phyloP scores from a whole-genome alignment of 2,797 vertebrate genomes.

The Ciconia nigra region DNA sequence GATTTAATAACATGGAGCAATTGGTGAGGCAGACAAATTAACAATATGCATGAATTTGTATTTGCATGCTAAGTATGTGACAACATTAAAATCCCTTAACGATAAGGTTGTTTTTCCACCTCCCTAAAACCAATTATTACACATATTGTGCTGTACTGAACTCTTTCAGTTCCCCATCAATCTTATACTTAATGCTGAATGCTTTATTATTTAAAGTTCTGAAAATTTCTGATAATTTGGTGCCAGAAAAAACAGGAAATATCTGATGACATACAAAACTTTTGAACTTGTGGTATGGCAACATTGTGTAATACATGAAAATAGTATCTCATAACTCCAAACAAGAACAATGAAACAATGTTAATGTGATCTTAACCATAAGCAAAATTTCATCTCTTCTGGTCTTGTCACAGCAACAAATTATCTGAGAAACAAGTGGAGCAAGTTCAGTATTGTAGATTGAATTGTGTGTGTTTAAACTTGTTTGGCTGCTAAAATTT shows the following conservation, averaged over 20 bases:
- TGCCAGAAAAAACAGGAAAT: too few relatives aligned
- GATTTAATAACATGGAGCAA: not conserved
- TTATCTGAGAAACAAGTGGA: not conserved
- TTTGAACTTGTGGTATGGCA: not conserved
- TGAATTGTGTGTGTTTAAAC: not conserved
- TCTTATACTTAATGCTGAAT: not conserved
- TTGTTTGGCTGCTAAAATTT: not conserved
- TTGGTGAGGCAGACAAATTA: conserved; percentile 16
- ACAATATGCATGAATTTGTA: not conserved
- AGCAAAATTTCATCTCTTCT: not conserved
- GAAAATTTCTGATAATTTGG: not conserved
- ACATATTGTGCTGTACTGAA: not conserved
- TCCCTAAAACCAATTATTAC: not conserved
- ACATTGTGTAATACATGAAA: not conserved
- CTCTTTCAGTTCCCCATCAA: not conserved
- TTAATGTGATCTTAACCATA: not conserved
- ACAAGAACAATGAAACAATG: not conserved
- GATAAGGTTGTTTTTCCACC: not conserved
- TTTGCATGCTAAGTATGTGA: conserved; percentile 4
- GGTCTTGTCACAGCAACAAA: not conserved
- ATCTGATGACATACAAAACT: not conserved
- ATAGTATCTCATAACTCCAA: not conserved
- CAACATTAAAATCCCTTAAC: conserved; percentile 3
- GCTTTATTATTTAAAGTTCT: not conserved
- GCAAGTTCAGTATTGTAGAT: not conserved